Percentiles rank a stretch among this genome's conserved stretches.
These are phyloP conservation scores for Odontocolon sp. DNA, from an alignment of 2,888 invertebrate genomes.

Conservation along the genomic window DNA sequence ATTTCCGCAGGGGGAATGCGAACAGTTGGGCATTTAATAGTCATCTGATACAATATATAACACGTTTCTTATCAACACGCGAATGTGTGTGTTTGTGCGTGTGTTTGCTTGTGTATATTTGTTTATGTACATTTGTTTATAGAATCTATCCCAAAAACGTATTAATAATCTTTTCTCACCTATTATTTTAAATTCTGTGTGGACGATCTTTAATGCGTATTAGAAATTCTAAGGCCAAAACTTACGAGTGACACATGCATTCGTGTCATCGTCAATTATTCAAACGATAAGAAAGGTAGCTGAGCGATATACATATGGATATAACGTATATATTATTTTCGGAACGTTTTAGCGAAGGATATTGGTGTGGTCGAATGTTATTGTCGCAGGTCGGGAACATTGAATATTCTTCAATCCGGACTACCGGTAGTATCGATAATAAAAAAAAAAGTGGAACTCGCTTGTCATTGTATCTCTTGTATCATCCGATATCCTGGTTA, in stretches of 20 bases:
- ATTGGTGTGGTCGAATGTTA: neutral
- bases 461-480: no score
- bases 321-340: neutral
- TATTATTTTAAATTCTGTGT: no score
- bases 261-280: no score
- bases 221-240: no score
- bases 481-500: no score
- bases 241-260: no score
- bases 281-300: no score
- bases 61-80: neutral
- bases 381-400: neutral
- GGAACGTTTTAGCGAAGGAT: neutral
- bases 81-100: neutral
- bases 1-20: neutral
- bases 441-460: neutral
- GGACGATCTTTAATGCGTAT: no score
- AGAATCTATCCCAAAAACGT: neutral
- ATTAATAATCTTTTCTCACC: no score
- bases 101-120: neutral
- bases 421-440: neutral
- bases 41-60: constrained; percentile 5
- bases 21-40: constrained; percentile 5
- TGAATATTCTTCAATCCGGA: neutral
- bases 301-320: neutral
- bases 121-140: neutral